Evolutionary conservation across 2,797 vertebrate species (phyloP), one percentile per base, ranked within the genome.

Genomic region (Siniperca undulata): DNA sequence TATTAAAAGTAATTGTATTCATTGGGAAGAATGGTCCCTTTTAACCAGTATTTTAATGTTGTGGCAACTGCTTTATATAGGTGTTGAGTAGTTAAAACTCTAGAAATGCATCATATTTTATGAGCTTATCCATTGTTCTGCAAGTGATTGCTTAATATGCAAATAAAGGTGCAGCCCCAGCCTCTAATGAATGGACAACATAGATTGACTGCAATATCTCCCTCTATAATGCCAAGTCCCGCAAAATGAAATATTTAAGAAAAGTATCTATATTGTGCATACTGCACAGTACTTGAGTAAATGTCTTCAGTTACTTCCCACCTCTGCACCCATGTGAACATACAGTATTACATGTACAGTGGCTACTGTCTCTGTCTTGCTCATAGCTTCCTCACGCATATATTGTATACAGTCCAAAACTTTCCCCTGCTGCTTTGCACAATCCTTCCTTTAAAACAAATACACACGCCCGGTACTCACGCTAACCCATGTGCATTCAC

Each of bases 401-500:
- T 8, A 66, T 7, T 66, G 34, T 8, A 13, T 42, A 30, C 36
- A 70, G 36, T 17, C 13, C 67, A 82, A 82, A 91, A 90, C 67
- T 87, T 86, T 80, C 61, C 67, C 40, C 75, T 67, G 82, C 50
- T 42, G 79, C 61, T 75, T 36, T 79, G 72, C 73, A 62, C 81
- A 44, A 42, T 59, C 60, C 79, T 71, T 66, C 53, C 24, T 75
- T 56, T 81, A 69, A 79, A 86, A 77, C 61, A 83, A 68, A 78
- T 5, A 74, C 24, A 82, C 42, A 79, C 72, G 50, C 46, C 22
- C 14, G 2, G 44, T 59, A 76, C 73, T 82, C 88, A 81, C 82
- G 53, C 80, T 71, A 78, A 73, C 80, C 65, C 86, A 77, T 84
- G 88, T 89, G 84, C 78, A 90, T 83, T 83, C 77, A 83, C 82